A percentile compares a stretch with the other conserved stretches of the same genome.
These are phyloP conservation scores for Hoplodrina ambigua DNA, from an alignment of 2,888 invertebrate species.

Conservation along the genomic window DNA sequence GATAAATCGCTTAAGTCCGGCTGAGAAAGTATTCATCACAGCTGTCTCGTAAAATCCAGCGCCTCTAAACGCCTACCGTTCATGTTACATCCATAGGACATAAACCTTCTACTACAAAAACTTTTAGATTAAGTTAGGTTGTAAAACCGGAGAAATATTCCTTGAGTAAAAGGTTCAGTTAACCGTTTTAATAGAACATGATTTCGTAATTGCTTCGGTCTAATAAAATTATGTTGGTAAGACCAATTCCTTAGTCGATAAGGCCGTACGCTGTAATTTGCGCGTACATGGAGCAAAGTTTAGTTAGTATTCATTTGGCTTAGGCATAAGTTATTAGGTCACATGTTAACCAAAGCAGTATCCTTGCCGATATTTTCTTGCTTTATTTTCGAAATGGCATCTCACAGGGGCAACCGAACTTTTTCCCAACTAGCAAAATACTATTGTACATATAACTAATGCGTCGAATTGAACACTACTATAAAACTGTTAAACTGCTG, in stretches of 20 bases:
- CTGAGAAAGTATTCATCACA: constrained; percentile 21
- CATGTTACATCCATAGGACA: constrained; percentile 16
- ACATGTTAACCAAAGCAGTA: not conserved
- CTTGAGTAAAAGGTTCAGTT: constrained; percentile 5
- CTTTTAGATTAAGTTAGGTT: constrained; percentile 25
- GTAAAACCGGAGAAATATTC: constrained; percentile 25
- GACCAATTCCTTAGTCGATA: not conserved
- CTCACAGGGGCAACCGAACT: no score
- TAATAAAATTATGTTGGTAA: not conserved
- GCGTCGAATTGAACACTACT: no score
- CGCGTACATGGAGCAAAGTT: not conserved
- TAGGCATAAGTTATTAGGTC: not conserved
- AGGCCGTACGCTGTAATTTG: not conserved
- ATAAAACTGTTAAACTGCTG: no score
- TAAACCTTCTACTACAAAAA: constrained; percentile 22
- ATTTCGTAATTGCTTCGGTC: not conserved
- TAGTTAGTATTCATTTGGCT: not conserved
- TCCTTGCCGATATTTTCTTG: not conserved
- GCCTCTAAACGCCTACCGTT: constrained; percentile 18
- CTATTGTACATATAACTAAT: no score
- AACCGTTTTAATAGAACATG: constrained; percentile 11
- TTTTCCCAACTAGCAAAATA: no score
- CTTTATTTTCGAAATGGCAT: no score
- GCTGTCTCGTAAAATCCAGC: constrained; percentile 42
- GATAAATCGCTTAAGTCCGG: constrained; percentile 24